Evolutionary conservation across 2,888 invertebrate genomes (phyloP).

Genomic region (Aquatica leii): DNA sequence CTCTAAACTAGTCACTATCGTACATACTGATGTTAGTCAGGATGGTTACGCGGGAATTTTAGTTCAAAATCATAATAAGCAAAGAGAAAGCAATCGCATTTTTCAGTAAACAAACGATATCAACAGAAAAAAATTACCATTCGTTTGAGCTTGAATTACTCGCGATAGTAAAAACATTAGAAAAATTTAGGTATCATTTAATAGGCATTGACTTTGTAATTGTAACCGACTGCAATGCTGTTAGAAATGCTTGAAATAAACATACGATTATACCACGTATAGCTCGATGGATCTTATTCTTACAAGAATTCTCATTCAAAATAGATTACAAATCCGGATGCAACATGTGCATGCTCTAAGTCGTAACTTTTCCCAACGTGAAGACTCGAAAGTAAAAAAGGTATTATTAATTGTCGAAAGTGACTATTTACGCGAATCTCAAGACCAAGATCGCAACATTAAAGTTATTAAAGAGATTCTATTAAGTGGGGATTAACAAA

Average conservation of each 20-base stretch:
- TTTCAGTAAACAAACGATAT: conserved; percentile 31
- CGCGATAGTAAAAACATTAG: conserved; percentile 25
- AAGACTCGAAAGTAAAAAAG: neutral
- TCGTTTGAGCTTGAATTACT: conserved; percentile 39
- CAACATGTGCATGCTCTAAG: conserved; percentile 51
- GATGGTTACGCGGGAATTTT: conserved; percentile 33
- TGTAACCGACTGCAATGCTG: neutral
- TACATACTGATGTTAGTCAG: conserved; percentile 37
- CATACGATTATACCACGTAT: conserved; percentile 36
- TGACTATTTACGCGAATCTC: conserved; percentile 36
- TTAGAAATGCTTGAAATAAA: neutral
- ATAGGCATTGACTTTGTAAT: conserved; percentile 26
- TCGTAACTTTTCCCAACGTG: conserved; percentile 26
- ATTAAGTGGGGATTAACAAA: conserved; percentile 17
- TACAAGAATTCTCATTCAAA: conserved; percentile 42
- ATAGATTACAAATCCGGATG: conserved; percentile 43
- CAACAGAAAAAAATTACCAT: conserved; percentile 29
- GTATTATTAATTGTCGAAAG: conserved; percentile 17
- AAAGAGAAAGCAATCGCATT: conserved; percentile 24
- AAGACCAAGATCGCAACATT: conserved; percentile 29
- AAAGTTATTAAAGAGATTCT: conserved; percentile 33
- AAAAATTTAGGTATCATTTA: conserved; percentile 27
- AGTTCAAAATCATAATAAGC: no score
- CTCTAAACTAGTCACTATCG: conserved; percentile 17
- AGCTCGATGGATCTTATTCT: conserved; percentile 46